Conservation (phyloP, 2,797 vertebrate genomes). For the Tadarida brasiliensis region DNA sequence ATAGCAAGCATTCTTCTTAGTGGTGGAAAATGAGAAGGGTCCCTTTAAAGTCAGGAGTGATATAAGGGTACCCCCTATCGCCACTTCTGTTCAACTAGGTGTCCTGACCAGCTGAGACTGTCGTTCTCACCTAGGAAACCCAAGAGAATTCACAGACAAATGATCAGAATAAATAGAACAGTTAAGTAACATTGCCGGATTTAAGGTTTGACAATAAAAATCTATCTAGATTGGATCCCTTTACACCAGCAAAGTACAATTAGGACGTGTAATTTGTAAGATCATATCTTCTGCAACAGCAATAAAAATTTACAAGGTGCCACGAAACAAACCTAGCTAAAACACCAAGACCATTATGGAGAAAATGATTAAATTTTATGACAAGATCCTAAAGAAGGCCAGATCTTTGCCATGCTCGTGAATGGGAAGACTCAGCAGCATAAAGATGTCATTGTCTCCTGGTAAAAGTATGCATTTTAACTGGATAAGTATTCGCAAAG, state of each 20-base stretch:
- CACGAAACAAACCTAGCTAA: background rate
- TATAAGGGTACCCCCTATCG: background rate
- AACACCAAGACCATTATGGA: background rate
- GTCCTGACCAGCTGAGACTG: background rate
- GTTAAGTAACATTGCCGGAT: background rate
- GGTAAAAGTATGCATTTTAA: conserved; percentile 32
- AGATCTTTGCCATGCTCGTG: background rate
- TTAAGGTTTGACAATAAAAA: conserved; percentile 27
- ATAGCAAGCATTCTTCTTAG: background rate
- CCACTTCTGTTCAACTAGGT: background rate
- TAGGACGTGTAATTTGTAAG: background rate
- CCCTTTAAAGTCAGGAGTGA: background rate
- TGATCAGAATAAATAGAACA: background rate
- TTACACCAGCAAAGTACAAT: background rate
- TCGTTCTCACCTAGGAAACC: background rate
- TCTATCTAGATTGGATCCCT: background rate
- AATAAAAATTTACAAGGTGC: background rate
- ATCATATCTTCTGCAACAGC: background rate
- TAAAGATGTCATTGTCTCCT: background rate
- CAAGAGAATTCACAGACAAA: conserved; percentile 20
- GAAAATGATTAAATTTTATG: background rate
- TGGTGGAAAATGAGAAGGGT: background rate
- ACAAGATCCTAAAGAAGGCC: background rate
- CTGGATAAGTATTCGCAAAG: conserved; percentile 34
- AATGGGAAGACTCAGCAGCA: background rate